phyloP scores from a whole-genome alignment of 2,888 invertebrate genomes.

The Busseola fusca region DNA sequence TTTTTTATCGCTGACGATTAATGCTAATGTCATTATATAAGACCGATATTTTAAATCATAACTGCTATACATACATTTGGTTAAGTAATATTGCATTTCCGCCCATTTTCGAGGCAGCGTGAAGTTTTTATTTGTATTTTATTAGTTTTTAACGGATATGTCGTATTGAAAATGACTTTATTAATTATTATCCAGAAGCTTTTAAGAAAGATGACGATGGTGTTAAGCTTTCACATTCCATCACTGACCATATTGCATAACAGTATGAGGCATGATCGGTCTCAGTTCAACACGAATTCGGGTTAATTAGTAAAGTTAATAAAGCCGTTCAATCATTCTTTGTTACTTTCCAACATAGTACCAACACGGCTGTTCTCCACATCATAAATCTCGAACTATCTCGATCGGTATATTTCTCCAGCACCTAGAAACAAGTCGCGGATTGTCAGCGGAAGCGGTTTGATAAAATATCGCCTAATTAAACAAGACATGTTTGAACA shows the following conservation, averaged over 20 bases:
- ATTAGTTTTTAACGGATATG: slow-evolving; percentile 18
- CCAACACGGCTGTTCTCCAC: slow-evolving; percentile 49
- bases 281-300: slow-evolving; percentile 59
- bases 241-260: slow-evolving; percentile 48
- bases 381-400: slow-evolving; percentile 73
- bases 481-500: slow-evolving; percentile 67
- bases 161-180: slow-evolving; percentile 23
- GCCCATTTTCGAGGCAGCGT: slow-evolving; percentile 21
- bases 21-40: slow-evolving; percentile 51
- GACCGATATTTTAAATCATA: slow-evolving; percentile 42
- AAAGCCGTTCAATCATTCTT: slow-evolving; percentile 70
- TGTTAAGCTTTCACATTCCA: slow-evolving; percentile 58
- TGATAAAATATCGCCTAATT: slow-evolving; percentile 77
- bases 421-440: slow-evolving; percentile 63
- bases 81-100: slow-evolving; percentile 49
- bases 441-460: slow-evolving; percentile 73
- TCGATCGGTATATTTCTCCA: slow-evolving; percentile 69
- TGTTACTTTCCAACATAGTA: slow-evolving; percentile 68
- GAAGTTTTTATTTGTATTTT: slow-evolving; percentile 19
- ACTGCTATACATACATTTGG: slow-evolving; percentile 41
- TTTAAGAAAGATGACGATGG: slow-evolving; percentile 20
- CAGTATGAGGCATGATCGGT: slow-evolving; percentile 41
- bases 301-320: slow-evolving; percentile 71
- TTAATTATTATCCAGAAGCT: slow-evolving; percentile 28
- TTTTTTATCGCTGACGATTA: slow-evolving; percentile 43